Conservation (phyloP, 2,113 vertebrate species). For the Ranitomeya imitator region DNA sequence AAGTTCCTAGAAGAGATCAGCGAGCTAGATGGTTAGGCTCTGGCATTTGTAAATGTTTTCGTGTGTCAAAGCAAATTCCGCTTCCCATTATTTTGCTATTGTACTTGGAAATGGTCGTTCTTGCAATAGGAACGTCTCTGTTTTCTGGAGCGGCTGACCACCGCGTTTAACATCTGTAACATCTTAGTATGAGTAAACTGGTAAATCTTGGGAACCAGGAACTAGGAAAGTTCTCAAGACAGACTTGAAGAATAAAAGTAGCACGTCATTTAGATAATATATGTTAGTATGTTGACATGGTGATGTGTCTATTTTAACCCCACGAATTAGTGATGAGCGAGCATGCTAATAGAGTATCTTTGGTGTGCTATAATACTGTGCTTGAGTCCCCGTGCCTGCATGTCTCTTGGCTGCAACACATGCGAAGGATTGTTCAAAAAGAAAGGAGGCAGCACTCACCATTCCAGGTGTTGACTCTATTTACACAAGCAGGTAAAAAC, state of each 20-base stretch:
- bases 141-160: background rate
- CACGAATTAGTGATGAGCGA: too few species aligned
- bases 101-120: background rate
- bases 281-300: background rate
- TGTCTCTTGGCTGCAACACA: too few species aligned
- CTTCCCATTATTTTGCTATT: background rate
- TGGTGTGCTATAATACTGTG: too few species aligned
- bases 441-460: too few species aligned
- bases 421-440: too few species aligned
- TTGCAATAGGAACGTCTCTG: background rate
- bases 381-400: too few species aligned
- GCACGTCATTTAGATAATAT: background rate
- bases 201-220: conserved; percentile 28
- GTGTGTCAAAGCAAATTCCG: background rate
- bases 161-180: background rate
- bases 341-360: too few species aligned
- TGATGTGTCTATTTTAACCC: background rate
- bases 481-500: too few species aligned
- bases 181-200: background rate
- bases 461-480: too few species aligned
- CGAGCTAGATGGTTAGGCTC: background rate
- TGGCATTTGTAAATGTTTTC: background rate
- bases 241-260: conserved; percentile 22
- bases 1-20: background rate
- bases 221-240: conserved; percentile 30